phyloP scores from a whole-genome alignment of 1,140 invertebrate genomes.

The Lysiphlebus fabarum region DNA sequence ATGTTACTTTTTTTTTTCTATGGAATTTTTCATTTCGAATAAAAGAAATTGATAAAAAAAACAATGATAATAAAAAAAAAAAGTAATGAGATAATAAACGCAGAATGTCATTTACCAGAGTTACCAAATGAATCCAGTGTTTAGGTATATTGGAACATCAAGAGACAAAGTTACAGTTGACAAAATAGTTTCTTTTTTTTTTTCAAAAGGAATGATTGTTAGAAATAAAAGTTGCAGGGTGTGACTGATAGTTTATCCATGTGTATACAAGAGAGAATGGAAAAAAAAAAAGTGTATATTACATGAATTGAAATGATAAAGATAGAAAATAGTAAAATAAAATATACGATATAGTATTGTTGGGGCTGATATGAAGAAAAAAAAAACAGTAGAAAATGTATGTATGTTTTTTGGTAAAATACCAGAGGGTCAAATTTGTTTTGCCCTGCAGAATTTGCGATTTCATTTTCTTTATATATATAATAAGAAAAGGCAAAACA shows the following conservation, averaged over 20 bases:
- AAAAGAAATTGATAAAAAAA: no score
- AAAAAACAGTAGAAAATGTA: constrained; percentile 31
- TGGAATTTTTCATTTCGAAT: no score
- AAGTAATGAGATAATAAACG: no score
- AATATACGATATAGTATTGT: constrained; percentile 4
- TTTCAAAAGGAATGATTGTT: constrained; percentile 36
- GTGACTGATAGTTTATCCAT: constrained; percentile 47
- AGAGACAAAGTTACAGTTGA: no score
- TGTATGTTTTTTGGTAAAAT: constrained; percentile 18
- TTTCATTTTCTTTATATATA: constrained; percentile 24
- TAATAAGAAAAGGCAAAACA: constrained; percentile 30
- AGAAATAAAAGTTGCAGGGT: constrained; percentile 49
- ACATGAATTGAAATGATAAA: constrained; percentile 22
- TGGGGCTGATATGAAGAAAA: constrained; percentile 25
- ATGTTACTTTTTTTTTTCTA: no score
- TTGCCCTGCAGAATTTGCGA: constrained; percentile 1
- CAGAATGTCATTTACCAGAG: no score
- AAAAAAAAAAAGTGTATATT: constrained; percentile 20
- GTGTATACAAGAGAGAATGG: constrained; percentile 23
- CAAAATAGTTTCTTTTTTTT: no score
- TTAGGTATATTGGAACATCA: no score
- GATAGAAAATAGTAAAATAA: constrained; percentile 16
- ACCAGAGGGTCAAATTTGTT: constrained; percentile 26
- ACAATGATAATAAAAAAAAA: no score
- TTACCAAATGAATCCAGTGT: no score